Evolutionary conservation across 2,113 vertebrate species (phyloP), one percentile per base, ranked within the genome.

Genomic region (Brachionichthys hirsutus): DNA sequence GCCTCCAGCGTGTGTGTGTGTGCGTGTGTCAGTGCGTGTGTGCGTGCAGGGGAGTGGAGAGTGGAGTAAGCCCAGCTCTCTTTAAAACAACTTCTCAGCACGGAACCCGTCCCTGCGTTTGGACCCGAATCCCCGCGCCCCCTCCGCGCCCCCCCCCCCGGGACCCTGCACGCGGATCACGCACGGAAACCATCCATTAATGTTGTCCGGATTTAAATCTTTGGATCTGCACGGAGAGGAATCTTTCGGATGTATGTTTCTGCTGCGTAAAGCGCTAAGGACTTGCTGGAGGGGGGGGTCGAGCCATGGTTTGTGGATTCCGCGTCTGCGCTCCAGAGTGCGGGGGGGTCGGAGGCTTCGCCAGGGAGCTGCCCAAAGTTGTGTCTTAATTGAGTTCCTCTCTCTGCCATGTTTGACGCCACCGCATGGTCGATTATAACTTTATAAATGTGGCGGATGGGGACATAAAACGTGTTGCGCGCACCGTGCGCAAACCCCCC

Each of bases 391-490:
- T 72, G 66, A 77, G 74, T 69, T 49, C 48, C 70, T 50, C 49
- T 42, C 16, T 53, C 57, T 69, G 48, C 36, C 75, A 81, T 88
- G 83, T 82, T 81, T 58, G 56, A 75, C 80, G 74, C 72, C 13
- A 68, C 75, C 75, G 69, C 64, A 64, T 62, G 72, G 54, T 47
- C 82, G 71, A 78, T 41, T 45, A 48, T 63, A 9, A 42, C 51
- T 59, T 60, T 87, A 87, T 88, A 76, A n/a, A 92, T 92, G 91
- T 82, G 86, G 86, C 76, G 54, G 69, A 80, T 35, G 60, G 54
- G 74, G 77, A 58, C 86, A 58, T 66, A 51, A 56, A 56, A 75
- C 73, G 62, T 75, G 62, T 34, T 71, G 82, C 66, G 86, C 89
- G 86, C 89, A 75, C 84, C 73, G 75, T 70, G 79, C 78, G 72